Conservation (phyloP, 1,140 invertebrate genomes). For the Melitaea cinxia region DNA sequence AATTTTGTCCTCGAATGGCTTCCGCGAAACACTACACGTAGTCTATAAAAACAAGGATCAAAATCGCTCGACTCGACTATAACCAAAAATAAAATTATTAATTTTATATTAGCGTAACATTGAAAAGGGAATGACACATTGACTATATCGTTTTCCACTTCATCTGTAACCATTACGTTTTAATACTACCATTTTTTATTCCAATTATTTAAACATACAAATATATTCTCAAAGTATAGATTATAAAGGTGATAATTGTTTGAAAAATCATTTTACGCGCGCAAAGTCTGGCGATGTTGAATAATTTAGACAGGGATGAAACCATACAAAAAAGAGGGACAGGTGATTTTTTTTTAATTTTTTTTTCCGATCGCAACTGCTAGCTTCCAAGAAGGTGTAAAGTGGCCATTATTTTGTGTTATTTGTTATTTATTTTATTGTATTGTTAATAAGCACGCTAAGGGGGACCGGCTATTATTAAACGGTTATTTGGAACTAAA, state of each 20-base stretch:
- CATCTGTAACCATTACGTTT: slow-evolving; percentile 70
- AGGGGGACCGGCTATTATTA: slow-evolving; percentile 74
- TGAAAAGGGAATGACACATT: slow-evolving; percentile 78
- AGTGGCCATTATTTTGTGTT: slow-evolving; percentile 77
- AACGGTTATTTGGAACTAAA: slow-evolving; percentile 81
- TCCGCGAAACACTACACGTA: slow-evolving; percentile 48
- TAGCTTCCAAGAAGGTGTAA: slow-evolving; percentile 80
- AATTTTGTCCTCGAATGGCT: slow-evolving; percentile 57
- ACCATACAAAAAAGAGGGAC: slow-evolving; percentile 48
- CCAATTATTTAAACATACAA: slow-evolving; percentile 23
- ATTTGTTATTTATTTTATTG: slow-evolving; percentile 81
- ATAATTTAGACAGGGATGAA: slow-evolving; percentile 45
- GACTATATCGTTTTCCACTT: slow-evolving; percentile 78
- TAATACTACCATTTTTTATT: slow-evolving; percentile 48
- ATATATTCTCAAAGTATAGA: not conserved
- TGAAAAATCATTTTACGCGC: slow-evolving; percentile 25
- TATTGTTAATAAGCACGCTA: slow-evolving; percentile 80
- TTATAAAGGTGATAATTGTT: slow-evolving; percentile 38
- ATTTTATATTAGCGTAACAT: slow-evolving; percentile 73
- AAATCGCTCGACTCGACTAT: slow-evolving; percentile 15
- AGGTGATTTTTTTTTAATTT: slow-evolving; percentile 53
- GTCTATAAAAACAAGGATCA: slow-evolving; percentile 26
- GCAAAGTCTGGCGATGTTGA: slow-evolving; percentile 35
- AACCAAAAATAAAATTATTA: slow-evolving; percentile 66
- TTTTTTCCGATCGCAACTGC: slow-evolving; percentile 65